These are phyloP conservation scores for Dendrolimus punctatus DNA, from an alignment of 1,140 invertebrate species.

Conservation along the genomic window DNA sequence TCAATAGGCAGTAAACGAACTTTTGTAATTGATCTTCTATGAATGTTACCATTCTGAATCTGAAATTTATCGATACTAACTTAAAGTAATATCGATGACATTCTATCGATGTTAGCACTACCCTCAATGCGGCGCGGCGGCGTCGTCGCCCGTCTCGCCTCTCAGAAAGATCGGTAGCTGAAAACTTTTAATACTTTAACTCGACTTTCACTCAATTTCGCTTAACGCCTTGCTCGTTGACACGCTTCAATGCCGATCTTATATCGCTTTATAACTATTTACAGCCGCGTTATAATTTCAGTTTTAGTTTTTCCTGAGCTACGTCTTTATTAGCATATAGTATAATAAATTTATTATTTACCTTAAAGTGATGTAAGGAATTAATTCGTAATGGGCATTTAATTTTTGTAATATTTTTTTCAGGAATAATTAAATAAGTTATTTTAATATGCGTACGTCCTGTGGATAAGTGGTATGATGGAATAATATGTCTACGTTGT, in stretches of 20 bases:
- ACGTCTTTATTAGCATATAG: no score
- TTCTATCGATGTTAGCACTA: constrained; percentile 3
- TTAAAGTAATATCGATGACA: constrained; percentile 8
- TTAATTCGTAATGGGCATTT: no score
- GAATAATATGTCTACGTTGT: no score
- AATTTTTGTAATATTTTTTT: no score
- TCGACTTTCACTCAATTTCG: constrained; percentile 67
- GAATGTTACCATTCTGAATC: no score
- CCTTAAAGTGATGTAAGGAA: no score
- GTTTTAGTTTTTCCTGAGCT: neutral
- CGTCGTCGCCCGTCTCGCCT: constrained; percentile 26
- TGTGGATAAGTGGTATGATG: no score
- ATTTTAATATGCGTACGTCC: no score
- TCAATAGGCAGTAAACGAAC: no score
- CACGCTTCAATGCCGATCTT: constrained; percentile 35
- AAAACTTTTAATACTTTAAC: constrained; percentile 72
- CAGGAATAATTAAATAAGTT: no score
- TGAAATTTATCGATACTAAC: constrained; percentile 18
- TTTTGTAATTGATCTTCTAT: no score
- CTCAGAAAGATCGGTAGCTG: constrained; percentile 54
- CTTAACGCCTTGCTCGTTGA: constrained; percentile 52
- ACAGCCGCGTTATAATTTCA: constrained; percentile 10
- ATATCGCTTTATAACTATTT: constrained; percentile 46
- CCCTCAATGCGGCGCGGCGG: constrained; percentile 27
- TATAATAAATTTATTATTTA: no score